Evolutionary conservation across 2,888 invertebrate genomes (phyloP), one percentile per base, ranked within the genome.

Genomic region (Philereme vetulata): DNA sequence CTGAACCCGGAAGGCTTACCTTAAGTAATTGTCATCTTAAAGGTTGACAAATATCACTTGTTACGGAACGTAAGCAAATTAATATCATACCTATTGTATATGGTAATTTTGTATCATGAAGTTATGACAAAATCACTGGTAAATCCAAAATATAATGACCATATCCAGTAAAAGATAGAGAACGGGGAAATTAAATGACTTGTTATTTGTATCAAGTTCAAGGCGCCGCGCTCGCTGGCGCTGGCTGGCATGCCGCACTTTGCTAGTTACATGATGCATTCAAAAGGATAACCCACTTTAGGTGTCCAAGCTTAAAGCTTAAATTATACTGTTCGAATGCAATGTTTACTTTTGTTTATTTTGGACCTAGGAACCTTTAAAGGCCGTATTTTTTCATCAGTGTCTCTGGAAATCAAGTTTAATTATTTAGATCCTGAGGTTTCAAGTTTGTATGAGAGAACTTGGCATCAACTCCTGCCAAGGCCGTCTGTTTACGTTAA

Each of bases 1-100:
- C 81, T 86, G 87, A 89, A 89, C 88, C 89, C 90, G 89, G 90
- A 90, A 87, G 87, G 77, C 79, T 74, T 21, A 21, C 3, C 21
- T 21, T 21, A 21, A 69, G 72, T 75, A 79, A 80, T 76, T 74
- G 70, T 76, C 71, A 70, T 68, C 72, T 66, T 65, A 46, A 11
- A 11, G 44, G 11, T 21, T 44, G 44, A 4, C 6, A 21, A 44
- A 44, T 21, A 21, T 21, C 6, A 21, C 44, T 10, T 6, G 6
- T 6, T 40, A 9, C 9, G 35, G 5, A 36, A 36, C 35, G 35
- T 36, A 36, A 36, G 1, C 7, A 6, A 36, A 36, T 36, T 6
- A 36, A 36, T 36, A 36, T 36, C 35, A 36, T 36, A 36, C 5
- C 2, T 36, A 21, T 2, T 21, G 21, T 21, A 1, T 21, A 21